These are phyloP conservation scores for Ceratina japonica DNA, from an alignment of 1,140 invertebrate species.

Conservation along the genomic window DNA sequence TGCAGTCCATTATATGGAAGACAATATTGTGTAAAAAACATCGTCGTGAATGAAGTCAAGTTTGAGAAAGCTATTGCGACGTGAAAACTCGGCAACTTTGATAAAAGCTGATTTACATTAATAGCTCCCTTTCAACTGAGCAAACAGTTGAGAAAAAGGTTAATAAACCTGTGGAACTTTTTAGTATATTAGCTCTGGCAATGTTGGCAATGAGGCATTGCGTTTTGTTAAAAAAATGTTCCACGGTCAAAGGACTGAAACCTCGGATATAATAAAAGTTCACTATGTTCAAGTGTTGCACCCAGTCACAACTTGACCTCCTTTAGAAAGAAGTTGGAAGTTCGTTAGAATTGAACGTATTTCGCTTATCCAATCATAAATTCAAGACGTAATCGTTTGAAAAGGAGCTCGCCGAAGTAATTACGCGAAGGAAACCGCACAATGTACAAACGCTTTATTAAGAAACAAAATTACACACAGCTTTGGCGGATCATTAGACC, in stretches of 20 bases:
- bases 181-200: too few species aligned
- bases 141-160: slow-evolving; percentile 10
- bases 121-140: not conserved
- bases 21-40: not conserved
- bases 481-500: not conserved
- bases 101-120: not conserved
- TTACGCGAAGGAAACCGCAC: not conserved
- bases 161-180: slow-evolving; percentile 14
- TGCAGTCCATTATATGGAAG: not conserved
- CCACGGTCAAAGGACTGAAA: not conserved
- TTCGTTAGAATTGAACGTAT: not conserved
- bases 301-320: too few species aligned
- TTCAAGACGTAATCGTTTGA: not conserved
- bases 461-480: not conserved
- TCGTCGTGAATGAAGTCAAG: too few species aligned
- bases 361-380: slow-evolving; percentile 1
- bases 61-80: not conserved
- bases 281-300: not conserved
- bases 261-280: not conserved
- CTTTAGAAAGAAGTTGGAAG: not conserved
- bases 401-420: not conserved
- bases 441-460: not conserved
- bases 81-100: not conserved
- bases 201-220: too few species aligned
- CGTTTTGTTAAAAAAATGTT: not conserved